A percentile compares a stretch with the other conserved stretches of the same genome.
phyloP scores from a whole-genome alignment of 2,888 invertebrate genomes.

The Hedychridium roseum region DNA sequence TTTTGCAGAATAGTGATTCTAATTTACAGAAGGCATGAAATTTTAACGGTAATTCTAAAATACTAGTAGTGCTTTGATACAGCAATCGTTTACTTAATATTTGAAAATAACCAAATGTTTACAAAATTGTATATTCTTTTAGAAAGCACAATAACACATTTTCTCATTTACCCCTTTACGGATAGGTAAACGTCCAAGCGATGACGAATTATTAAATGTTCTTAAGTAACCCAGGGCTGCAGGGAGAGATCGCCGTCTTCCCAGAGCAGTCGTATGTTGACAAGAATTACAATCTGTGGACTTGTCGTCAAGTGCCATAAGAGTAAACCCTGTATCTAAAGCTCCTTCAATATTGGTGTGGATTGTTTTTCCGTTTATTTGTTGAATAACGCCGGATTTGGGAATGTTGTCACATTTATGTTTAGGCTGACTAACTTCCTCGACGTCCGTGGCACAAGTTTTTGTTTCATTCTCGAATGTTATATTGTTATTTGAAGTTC shows the following conservation, averaged over 20 bases:
- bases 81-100: no score
- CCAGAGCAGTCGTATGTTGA: conserved; percentile 26
- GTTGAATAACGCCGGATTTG: no score
- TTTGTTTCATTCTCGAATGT: not conserved
- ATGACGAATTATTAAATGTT: conserved; percentile 25
- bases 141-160: not conserved
- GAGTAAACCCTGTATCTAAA: conserved; percentile 19
- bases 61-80: no score
- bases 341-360: no score
- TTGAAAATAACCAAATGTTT: no score
- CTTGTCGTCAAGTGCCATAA: conserved; percentile 33
- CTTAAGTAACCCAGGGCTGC: conserved; percentile 40
- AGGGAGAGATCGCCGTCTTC: conserved; percentile 50
- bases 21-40: no score
- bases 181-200: conserved; percentile 43
- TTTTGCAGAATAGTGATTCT: no score
- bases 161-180: conserved; percentile 40
- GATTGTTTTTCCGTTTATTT: no score
- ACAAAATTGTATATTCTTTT: not conserved
- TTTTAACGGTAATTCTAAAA: no score
- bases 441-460: no score
- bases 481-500: not conserved
- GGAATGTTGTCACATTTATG: no score
- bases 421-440: no score
- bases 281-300: conserved; percentile 37